Evolutionary conservation across 2,888 invertebrate genomes (phyloP), one percentile per base, ranked within the genome.

Genomic region (Clusia tigrina): DNA sequence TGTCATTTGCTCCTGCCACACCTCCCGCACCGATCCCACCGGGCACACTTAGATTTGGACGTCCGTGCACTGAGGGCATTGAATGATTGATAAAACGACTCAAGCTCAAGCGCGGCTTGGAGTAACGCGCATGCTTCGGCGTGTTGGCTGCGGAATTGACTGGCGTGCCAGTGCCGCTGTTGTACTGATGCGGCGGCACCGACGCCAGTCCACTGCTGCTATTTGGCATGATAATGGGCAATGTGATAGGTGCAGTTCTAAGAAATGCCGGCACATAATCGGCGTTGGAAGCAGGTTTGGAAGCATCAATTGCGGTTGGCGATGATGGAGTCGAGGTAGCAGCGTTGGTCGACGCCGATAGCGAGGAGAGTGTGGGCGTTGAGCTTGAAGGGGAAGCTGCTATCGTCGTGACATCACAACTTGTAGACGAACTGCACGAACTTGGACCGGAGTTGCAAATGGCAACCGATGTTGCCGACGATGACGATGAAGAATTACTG

Each of bases 21-120:
- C 67, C 66, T 54, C 68, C 63, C 66, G 65, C 23, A 24, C 66
- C 51, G 20, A 66, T 24, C 26, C 63, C 25, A 9, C 58, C 58
- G 1, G 68, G 65, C 48, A 79, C 68, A 64, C 78, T 80, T n/a
- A 80, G 69, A 69, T 80, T 79, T 15, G 81, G 77, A 22, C 84
- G 75, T 0, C 84, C 84, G 63, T 84, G 84, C 54, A 84, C 84
- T 53, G 84, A 83, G 48, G 84, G 84, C 82, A 84, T 80, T 25
- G 83, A 82, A 64, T 79, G 80, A 71, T 82, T 81, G 58, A 81
- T 78, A 58, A 78, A 81, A n/a, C 82, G 79, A 60, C 82, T 83
- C 62, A 84, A 71, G 66, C 82, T 84, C 25, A 84, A 69, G 3
- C 84, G 80, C 1, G 82, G 83, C 68, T 83, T 83, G 1, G 78